Base-by-base conservation (phyloP, 2,888 invertebrate genomes). In the Plebejus anna region DNA sequence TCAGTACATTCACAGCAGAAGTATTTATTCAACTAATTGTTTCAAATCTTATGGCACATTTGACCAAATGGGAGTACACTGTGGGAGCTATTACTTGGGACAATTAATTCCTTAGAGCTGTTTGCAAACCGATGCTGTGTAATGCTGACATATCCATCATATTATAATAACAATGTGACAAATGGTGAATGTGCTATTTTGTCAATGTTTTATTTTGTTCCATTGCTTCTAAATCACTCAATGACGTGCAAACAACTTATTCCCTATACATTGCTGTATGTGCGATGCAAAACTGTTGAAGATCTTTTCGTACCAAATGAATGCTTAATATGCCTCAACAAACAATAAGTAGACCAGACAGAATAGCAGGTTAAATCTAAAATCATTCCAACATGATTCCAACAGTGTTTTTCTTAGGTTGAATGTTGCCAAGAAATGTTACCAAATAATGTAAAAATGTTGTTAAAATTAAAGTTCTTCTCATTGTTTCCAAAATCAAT, bases 1-100 rank as follows among this genome's bases (percentile, higher is more conserved):
- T 92, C 92, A 28, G 82, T 85, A 70, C 88, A 83, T 76, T 87
- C 89, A 51, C 94, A 90, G 81, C 91, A 88, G 82, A 94, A 93
- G 82, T 92, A 94, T 86, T 83, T 93, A 80, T 92, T 93, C 80
- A 92, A 93, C 82, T 93, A 66, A 66, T 66, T 66, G 4, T 66
- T 32, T 13, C 4, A 32, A 32, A 32, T 13, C 13, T 36, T 36
- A 66, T 13, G 66, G 32, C 66, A 66, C 13, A 32, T 13, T 32
- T 66, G 32, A 66, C 13, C 11, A 36, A 66, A 66, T 32, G 32
- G 32, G 32, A 66, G 28, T 66, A 32, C 32, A 66, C 28, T 66
- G 51, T 51, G 51, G 13, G 51, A 51, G 51, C 4, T 6, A 7
- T 42, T 42, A 13, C 4, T 51, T 51, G 51, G 13, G 51, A 51